A percentile compares a stretch with the other conserved stretches of the same genome.
These are phyloP conservation scores for Hemiprocne comata DNA, from an alignment of 2,113 vertebrate species.

Conservation along the genomic window DNA sequence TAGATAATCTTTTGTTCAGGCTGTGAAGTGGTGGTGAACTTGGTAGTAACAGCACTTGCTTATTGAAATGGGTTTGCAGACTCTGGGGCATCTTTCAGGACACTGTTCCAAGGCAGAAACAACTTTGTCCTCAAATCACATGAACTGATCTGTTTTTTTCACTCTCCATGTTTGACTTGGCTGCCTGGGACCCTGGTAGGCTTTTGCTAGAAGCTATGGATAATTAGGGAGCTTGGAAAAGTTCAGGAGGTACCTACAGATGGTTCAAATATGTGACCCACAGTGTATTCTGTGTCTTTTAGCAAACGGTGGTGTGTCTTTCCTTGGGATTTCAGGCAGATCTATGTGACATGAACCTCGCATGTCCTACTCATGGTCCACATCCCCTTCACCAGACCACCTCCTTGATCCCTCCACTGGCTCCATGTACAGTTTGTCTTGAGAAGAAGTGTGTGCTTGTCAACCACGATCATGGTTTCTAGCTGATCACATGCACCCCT, in stretches of 20 bases:
- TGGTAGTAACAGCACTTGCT: background rate
- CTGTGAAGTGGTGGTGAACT: background rate
- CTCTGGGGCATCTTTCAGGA: background rate
- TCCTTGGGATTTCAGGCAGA: background rate
- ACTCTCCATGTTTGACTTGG: background rate
- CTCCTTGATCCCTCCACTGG: background rate
- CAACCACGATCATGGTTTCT: background rate
- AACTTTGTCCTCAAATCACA: background rate
- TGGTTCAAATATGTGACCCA: background rate
- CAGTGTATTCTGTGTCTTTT: background rate
- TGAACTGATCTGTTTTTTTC: background rate
- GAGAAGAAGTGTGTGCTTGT: background rate
- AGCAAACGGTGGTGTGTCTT: rapidly evolving
- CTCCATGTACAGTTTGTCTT: background rate
- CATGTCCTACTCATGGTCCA: background rate
- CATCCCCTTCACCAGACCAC: background rate
- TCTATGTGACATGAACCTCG: background rate
- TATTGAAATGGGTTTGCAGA: background rate
- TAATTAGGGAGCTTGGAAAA: background rate
- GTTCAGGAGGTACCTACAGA: background rate
- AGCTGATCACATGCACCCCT: background rate
- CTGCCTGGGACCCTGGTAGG: background rate
- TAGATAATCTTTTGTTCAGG: background rate
- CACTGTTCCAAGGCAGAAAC: background rate
- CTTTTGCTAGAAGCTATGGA: background rate